Evolutionary conservation across 2,797 vertebrate genomes (phyloP), one percentile per base, ranked within the genome.

Genomic region (Arremon brunneinucha): DNA sequence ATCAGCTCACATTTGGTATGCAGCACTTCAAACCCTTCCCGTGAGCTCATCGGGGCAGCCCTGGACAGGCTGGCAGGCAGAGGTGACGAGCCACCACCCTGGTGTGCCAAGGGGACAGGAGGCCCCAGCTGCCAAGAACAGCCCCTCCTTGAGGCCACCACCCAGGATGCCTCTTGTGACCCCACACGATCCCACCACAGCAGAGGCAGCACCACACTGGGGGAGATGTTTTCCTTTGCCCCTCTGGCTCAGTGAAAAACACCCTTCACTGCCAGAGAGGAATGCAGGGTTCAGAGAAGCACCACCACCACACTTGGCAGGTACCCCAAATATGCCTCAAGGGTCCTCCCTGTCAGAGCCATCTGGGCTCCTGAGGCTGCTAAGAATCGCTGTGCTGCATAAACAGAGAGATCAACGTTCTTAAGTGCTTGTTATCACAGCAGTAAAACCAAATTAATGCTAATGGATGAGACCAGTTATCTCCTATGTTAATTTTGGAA

Each of bases 111-210:
- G 28, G 39, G 39, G 37, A 43, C 2, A 0, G 39, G 16, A 63
- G 39, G 13, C 11, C 32, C 23, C 15, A 21, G 35, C 43, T 27
- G 26, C 13, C 6, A 65, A 71, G n/a, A 64, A 23, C 5, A 11
- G 23, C 46, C 41, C 39, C 69, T 56, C 39, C 65, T 24, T 43
- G 20, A 21, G 37, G 39, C 49, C 74, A 65, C 63, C 3, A 1
- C 9, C 27, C 4, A 0, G 49, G 71, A 64, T 4, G 7, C 24
- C 27, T 32, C 72, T 14, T 6, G 1, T 9, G 27, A 50, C 49
- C 41, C 77, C 0, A 0, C 10, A 27, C 0, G 5, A 37, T 89
- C 60, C 60, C 0, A 0, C 21, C 3, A 0, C 3, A 1, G 26
- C 13, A 2, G 7, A 74, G 41, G 26, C 43, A 52, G 59, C 15